Evolutionary conservation across 2,113 vertebrate genomes (phyloP), one percentile per base, ranked within the genome.

Genomic region (Paedocypris sp.): DNA sequence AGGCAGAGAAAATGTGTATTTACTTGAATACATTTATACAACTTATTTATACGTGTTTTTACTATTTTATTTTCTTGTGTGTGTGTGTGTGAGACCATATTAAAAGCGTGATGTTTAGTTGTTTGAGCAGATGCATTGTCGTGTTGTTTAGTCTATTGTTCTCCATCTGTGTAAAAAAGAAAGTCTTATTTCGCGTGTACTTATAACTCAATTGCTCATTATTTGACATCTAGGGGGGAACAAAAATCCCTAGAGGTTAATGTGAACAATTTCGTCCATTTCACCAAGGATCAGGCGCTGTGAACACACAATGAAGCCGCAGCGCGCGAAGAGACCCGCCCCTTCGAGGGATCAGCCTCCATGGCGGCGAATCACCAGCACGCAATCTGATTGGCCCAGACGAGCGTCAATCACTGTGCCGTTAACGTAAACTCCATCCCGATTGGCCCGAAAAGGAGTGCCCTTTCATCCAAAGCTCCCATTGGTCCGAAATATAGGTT

Each of bases 401-500:
- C 4, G 8, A 1, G 13, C 38, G 68, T 31, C 68, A 41, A 48
- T 66, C 50, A 33, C n/a, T 9, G 22, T 7, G 3, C 4, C 3
- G 35, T 6, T 5, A 7, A 12, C 20, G 36, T 36, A 43, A 67
- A 18, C 46, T 4, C 2, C 11, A 2, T 2, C 33, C 6, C 36
- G 68, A 82, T 82, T 85, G 80, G 84, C 20, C 28, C 4, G 4
- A 10, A 25, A 0, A 20, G 20, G 28, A 7, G 51, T 68, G 22
- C 35, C 18, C 45, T 39, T 15, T 29, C 36, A 25, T 60, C 42
- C 66, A 1, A 22, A 0, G 4, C 43, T 43, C 18, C 58, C 22
- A 86, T 86, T 85, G 81, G 84, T 35, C 41, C 54, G 73, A 69
- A 85, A 85, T 85, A 76, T 86, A 86, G 84, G 84, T 86, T 85